Percentiles rank a stretch among this genome's conserved stretches.
Evolutionary conservation across 2,888 invertebrate species (phyloP).

Genomic region (Leucophenga maculata): DNA sequence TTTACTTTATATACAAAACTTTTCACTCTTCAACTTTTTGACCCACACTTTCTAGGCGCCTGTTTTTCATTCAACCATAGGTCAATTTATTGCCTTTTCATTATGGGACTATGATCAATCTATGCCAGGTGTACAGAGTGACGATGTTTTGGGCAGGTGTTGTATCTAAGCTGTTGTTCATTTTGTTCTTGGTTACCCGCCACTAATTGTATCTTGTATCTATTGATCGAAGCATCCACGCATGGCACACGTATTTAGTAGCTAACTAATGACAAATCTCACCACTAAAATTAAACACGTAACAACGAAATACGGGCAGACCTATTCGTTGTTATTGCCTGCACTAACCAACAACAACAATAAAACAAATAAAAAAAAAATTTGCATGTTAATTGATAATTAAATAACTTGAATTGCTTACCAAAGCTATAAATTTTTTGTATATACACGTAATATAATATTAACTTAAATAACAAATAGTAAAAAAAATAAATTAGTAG

Average conservation of each 20-base stretch:
- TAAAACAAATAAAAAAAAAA: no score
- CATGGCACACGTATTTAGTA: background rate
- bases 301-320: background rate
- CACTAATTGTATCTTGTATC: background rate
- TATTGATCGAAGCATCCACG: background rate
- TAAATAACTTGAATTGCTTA: background rate
- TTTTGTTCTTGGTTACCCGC: slow-evolving; percentile 4
- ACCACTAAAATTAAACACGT: background rate
- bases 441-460: background rate
- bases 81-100: slow-evolving; percentile 82
- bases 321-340: background rate
- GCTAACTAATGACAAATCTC: background rate
- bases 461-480: no score
- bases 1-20: background rate
- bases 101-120: slow-evolving; percentile 90
- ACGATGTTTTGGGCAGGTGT: slow-evolving; percentile 89
- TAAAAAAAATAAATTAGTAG: background rate
- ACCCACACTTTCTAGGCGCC: slow-evolving; percentile 74
- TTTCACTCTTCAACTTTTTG: slow-evolving; percentile 26
- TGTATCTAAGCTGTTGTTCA: slow-evolving; percentile 66
- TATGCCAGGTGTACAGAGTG: slow-evolving; percentile 82
- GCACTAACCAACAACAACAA: background rate
- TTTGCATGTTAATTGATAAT: slow-evolving; percentile 5
- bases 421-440: background rate
- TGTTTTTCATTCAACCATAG: slow-evolving; percentile 82